Conservation (phyloP, 2,888 invertebrate genomes). For the Leptinotarsa juncta region DNA sequence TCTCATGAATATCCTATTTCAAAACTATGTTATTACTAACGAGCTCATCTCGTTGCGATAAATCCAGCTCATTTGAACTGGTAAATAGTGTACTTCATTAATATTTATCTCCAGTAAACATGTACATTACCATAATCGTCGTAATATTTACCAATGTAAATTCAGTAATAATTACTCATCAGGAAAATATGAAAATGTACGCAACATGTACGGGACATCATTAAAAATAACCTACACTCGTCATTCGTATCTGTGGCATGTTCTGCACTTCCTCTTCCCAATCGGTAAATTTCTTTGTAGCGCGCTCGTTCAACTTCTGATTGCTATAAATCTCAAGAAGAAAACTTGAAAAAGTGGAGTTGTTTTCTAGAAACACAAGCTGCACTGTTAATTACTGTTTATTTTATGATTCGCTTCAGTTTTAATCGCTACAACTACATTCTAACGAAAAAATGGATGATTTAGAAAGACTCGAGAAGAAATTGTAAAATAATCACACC, state of each 20-base stretch:
- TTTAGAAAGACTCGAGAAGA: not conserved
- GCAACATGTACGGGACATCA: slow-evolving; percentile 11
- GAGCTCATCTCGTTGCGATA: slow-evolving; percentile 5
- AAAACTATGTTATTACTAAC: slow-evolving; percentile 3
- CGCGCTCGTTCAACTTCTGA: not conserved
- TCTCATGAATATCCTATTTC: not conserved
- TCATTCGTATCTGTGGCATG: slow-evolving; percentile 13
- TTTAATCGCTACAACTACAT: slow-evolving; percentile 36
- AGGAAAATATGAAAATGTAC: slow-evolving; percentile 22
- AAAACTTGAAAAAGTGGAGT: not conserved
- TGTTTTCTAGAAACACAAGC: not conserved
- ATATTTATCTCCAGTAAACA: slow-evolving; percentile 16
- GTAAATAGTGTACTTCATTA: slow-evolving; percentile 18
- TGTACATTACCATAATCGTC: slow-evolving; percentile 25
- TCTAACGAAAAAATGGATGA: slow-evolving; percentile 32
- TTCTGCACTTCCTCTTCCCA: slow-evolving; percentile 11
- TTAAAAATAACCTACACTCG: slow-evolving; percentile 10
- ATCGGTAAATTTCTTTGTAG: slow-evolving; percentile 8
- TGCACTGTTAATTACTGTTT: slow-evolving; percentile 43
- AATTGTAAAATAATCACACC: not conserved
- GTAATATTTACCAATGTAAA: slow-evolving; percentile 27
- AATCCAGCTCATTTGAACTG: slow-evolving; percentile 15
- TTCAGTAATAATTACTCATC: slow-evolving; percentile 23
- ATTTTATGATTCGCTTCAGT: slow-evolving; percentile 38
- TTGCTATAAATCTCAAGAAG: not conserved